A percentile compares a stretch with the other conserved stretches of the same genome.
Conservation (phyloP, 2,888 invertebrate genomes). For the Syrista parreyssii region DNA sequence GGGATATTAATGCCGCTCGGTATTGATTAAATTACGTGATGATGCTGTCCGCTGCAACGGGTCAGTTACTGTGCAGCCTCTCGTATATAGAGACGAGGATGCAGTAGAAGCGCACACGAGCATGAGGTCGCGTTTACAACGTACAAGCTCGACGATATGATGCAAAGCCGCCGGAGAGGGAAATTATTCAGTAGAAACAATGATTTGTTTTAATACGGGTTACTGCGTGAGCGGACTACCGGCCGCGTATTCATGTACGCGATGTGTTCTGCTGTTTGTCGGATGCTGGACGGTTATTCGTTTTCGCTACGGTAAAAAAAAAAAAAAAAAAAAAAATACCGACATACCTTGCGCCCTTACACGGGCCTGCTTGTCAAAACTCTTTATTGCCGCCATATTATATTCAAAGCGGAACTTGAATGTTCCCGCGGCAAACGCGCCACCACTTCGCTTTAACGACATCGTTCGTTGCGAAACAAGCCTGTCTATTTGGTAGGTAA, state of each 20-base stretch:
- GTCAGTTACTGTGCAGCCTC: neutral
- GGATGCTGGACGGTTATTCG: constrained; percentile 46
- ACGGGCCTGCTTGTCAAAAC: constrained; percentile 58
- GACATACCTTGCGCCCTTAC: neutral
- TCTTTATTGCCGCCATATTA: constrained; percentile 59
- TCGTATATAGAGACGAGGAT: neutral
- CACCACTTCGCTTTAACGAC: constrained; percentile 44
- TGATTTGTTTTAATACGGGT: constrained; percentile 41
- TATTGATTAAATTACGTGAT: neutral
- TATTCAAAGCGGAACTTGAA: constrained; percentile 54
- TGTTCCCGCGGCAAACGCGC: constrained; percentile 32
- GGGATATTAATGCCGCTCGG: neutral
- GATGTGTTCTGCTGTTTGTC: constrained; percentile 44
- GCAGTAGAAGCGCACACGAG: neutral
- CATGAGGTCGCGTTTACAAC: constrained; percentile 4
- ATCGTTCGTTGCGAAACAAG: neutral
- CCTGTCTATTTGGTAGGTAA: neutral
- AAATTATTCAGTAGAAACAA: constrained; percentile 34
- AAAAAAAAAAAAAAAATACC: neutral
- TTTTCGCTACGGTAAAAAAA: constrained; percentile 49
- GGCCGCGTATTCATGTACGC: constrained; percentile 40
- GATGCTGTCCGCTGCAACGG: neutral
- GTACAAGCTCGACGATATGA: neutral
- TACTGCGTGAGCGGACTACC: constrained; percentile 21
- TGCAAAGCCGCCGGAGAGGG: constrained; percentile 16